Evolutionary conservation across 2,113 vertebrate genomes (phyloP), one percentile per base, ranked within the genome.

Genomic region (Triplophysa rosa): DNA sequence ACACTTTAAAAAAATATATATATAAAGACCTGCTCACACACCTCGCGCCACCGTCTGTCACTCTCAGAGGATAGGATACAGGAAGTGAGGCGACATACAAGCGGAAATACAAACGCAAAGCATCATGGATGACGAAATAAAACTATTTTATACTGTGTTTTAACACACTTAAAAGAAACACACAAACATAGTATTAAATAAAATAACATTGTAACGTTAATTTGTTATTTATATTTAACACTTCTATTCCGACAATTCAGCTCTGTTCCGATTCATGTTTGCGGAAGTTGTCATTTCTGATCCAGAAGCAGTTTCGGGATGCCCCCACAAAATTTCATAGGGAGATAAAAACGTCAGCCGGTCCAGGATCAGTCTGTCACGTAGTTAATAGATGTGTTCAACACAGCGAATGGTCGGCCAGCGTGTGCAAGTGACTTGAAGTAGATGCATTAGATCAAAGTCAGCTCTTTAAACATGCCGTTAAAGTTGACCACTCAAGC

Each of bases 401-500:
- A 8, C 5, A 37, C 33, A 45, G 26, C 11, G 23, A 70, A 14
- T 23, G 29, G 24, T 1, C 8, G 13, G 13, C 10, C 4, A 45
- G 8, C 58, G 71, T 62, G 37, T 47, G 45, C 1, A 17, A 74
- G 13, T 21, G 23, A n/a, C n/a, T 47, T 37, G 8, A 58, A 21
- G 37, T 29, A 58, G 29, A 21, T 56, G 52, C 11, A 1, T 12
- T 56, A 59, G 21, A 56, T n/a, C 33, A 40, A 29, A 58, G 69
- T 37, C 12, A 16, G n/a, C 33, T 13, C 81, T 10, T 78, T 66
- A 68, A 95, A 92, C 89, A 95, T 95, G 88, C 90, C 91, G 8
- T 90, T 95, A 82, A 97, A 95, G 82, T 85, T 99, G 82, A 97
- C 95, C 14, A 98, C 96, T 0, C 97, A 98, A 87, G 95, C 97